Evolutionary conservation across 2,888 invertebrate genomes (phyloP).

Genomic region (Ptychoptera contaminata): DNA sequence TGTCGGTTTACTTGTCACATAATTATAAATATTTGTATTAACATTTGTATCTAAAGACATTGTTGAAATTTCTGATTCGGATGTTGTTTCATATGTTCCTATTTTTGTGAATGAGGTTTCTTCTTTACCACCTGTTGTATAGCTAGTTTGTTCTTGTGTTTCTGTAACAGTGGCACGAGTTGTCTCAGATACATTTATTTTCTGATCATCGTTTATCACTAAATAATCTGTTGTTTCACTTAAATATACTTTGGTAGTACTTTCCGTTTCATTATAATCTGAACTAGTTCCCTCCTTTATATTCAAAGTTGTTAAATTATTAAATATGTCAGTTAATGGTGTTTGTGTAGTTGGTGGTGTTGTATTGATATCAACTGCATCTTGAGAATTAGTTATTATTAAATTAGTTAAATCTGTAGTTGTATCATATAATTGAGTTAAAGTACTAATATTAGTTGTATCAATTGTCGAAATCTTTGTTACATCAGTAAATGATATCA

Average conservation of each 20-base stretch:
- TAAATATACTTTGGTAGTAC: too few relatives aligned
- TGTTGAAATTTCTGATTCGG: conserved; percentile 2
- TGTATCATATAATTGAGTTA: conserved; percentile 12
- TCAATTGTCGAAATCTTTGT: conserved; percentile 8
- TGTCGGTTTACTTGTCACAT: conserved; percentile 11
- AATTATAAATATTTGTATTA: background rate
- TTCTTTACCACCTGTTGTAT: conserved; percentile 2
- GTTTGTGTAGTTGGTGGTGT: conserved; percentile 5
- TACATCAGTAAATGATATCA: conserved; percentile 29
- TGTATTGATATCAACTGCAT: conserved; percentile 6
- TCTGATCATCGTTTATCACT: background rate
- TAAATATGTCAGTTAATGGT: conserved; percentile 6
- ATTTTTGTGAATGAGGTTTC: background rate
- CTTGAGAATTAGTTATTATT: too few relatives aligned
- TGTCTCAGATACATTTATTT: background rate
- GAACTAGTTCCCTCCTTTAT: background rate
- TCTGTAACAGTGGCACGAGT: background rate
- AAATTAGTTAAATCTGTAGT: conserved; percentile 7
- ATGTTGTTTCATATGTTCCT: background rate
- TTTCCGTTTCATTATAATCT: background rate
- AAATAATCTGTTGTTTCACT: conserved; percentile 4
- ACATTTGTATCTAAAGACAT: background rate
- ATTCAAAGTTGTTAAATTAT: conserved; percentile 4
- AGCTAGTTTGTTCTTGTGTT: conserved; percentile 14
- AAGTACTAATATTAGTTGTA: conserved; percentile 15